Percentiles rank a stretch among this genome's conserved stretches.
Conservation (phyloP, 35 echinoderm and acorn worm species). For the Ophiothrix spiculata region DNA sequence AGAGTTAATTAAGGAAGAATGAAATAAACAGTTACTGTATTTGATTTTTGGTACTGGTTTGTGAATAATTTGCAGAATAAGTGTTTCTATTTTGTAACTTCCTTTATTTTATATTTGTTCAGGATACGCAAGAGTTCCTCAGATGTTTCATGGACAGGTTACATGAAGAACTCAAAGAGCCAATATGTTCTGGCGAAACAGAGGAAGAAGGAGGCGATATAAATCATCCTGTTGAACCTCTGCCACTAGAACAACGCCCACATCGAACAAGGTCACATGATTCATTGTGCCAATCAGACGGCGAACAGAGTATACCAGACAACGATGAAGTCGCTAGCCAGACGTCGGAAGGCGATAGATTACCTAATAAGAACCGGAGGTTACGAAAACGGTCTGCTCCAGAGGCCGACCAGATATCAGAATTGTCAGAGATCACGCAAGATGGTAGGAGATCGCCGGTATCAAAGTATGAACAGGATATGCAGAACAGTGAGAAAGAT, state of each 20-base stretch:
- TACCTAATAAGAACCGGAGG: conserved; percentile 36
- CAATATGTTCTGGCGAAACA: conserved; percentile 8
- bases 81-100: too few species aligned
- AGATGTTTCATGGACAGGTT: conserved; percentile 95
- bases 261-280: conserved; percentile 28
- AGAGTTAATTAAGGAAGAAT: too few species aligned
- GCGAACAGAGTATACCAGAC: conserved; percentile 26
- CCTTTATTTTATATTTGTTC: conserved; percentile 8
- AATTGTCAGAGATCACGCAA: not conserved
- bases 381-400: conserved; percentile 11
- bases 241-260: conserved; percentile 9
- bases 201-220: conserved; percentile 17
- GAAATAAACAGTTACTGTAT: too few species aligned
- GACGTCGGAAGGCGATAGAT: not conserved
- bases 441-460: not conserved
- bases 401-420: conserved; percentile 2
- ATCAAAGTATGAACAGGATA: conserved; percentile 45
- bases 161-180: conserved; percentile 96
- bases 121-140: conserved; percentile 95
- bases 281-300: conserved; percentile 50
- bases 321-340: conserved; percentile 7
- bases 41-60: too few species aligned
- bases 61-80: too few species aligned
- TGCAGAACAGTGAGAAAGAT: conserved; percentile 41
- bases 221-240: conserved; percentile 34